Evolutionary conservation across 2,113 vertebrate species (phyloP).

Genomic region (Paratilapia polleni): DNA sequence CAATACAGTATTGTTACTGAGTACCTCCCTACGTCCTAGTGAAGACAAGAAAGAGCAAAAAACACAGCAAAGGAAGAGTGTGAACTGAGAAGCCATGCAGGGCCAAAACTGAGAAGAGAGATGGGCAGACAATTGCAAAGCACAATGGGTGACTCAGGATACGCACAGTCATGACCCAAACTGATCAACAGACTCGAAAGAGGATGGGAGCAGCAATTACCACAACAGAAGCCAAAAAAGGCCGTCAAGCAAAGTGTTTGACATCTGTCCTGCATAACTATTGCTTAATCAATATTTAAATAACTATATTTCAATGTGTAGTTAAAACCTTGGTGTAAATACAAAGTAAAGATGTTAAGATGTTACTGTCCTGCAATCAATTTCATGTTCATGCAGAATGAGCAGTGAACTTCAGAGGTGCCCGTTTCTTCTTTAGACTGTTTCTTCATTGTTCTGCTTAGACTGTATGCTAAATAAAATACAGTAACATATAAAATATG

Average conservation of each 20-base stretch:
- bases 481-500: rapidly evolving
- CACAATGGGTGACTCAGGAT: slow-evolving; percentile 32
- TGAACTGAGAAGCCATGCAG: not conserved
- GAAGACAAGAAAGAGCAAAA: not conserved
- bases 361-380: not conserved
- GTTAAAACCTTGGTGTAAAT: not conserved
- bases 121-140: not conserved
- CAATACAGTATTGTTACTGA: not conserved
- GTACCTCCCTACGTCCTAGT: not conserved
- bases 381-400: rapidly evolving
- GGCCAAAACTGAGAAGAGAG: not conserved
- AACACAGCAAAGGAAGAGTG: not conserved
- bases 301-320: not conserved
- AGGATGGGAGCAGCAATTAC: slow-evolving; percentile 31
- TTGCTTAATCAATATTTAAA: not conserved
- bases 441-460: not conserved
- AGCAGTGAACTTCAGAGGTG: not conserved
- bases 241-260: not conserved
- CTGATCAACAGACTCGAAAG: not conserved
- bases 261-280: not conserved
- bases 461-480: not conserved
- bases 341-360: not conserved
- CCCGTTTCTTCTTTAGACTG: no score
- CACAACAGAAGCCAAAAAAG: not conserved
- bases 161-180: slow-evolving; percentile 8